phyloP scores from a whole-genome alignment of 2,888 invertebrate species.

The Drosophila kambysellisi region DNA sequence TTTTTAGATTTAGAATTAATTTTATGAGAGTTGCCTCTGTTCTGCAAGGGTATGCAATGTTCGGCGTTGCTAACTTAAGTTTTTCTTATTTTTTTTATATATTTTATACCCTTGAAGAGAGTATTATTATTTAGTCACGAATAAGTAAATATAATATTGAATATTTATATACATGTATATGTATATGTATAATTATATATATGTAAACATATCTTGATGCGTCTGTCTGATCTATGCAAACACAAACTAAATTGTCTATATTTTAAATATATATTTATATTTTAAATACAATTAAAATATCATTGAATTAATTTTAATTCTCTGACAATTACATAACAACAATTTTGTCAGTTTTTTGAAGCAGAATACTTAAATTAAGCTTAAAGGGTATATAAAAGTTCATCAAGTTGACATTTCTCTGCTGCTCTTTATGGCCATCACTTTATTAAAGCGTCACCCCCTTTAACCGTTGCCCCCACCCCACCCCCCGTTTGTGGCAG shows the following conservation, averaged over 20 bases:
- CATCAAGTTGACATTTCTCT: neutral
- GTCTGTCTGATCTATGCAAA: neutral
- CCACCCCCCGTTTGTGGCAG: neutral
- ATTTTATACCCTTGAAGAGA: neutral
- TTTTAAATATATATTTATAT: too few species aligned
- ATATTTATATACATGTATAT: neutral
- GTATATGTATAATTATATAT: neutral
- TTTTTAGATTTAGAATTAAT: too few species aligned
- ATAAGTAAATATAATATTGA: neutral
- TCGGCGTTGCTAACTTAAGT: neutral
- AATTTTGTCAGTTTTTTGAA: too few species aligned
- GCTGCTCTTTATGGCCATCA: neutral
- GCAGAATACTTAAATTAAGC: neutral
- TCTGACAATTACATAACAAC: too few species aligned
- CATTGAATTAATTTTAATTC: too few species aligned
- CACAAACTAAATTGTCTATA: too few species aligned
- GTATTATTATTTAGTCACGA: neutral
- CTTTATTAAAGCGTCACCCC: neutral
- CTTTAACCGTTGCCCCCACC: neutral
- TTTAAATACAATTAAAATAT: too few species aligned
- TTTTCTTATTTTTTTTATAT: neutral
- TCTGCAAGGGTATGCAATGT: fast-evolving
- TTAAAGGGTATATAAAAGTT: neutral
- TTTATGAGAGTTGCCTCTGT: fast-evolving
- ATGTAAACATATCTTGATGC: neutral